Conservation (phyloP, 2,797 vertebrate genomes). For the Neosilurus mollespiculum region DNA sequence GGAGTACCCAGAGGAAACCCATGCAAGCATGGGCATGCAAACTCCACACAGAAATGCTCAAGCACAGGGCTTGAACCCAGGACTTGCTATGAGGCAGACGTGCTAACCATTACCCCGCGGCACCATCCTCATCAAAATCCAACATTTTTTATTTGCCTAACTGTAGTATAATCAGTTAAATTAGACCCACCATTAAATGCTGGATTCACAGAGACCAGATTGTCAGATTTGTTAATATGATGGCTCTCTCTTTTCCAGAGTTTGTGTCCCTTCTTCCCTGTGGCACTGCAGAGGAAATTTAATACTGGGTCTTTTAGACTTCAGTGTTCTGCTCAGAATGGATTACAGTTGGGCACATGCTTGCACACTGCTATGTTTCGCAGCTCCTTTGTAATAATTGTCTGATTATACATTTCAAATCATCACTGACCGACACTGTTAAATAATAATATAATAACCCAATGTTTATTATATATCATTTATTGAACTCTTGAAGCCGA, state of each 20-base stretch:
- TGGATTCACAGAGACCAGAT: neutral
- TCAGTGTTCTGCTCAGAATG: slow-evolving; percentile 56
- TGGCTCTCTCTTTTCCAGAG: slow-evolving; percentile 30
- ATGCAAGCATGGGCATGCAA: too few relatives aligned
- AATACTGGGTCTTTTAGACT: slow-evolving; percentile 94
- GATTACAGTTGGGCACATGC: neutral
- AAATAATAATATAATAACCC: neutral
- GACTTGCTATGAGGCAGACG: too few relatives aligned
- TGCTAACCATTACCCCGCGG: too few relatives aligned
- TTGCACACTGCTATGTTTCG: neutral
- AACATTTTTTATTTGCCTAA: too few relatives aligned
- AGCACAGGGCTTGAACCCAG: too few relatives aligned
- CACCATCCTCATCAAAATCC: neutral
- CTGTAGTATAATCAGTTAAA: neutral
- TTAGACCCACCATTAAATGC: neutral
- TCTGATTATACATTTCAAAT: neutral
- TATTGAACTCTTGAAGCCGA: neutral
- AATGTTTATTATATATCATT: neutral
- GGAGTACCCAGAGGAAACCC: too few relatives aligned
- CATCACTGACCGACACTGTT: neutral
- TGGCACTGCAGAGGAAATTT: slow-evolving; percentile 82
- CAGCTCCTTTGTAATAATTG: neutral
- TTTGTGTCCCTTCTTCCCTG: slow-evolving; percentile 54
- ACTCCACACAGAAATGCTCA: too few relatives aligned
- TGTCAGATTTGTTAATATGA: slow-evolving; percentile 6